A percentile compares a stretch with the other conserved stretches of the same genome.
phyloP scores from a whole-genome alignment of 2,888 invertebrate genomes.

The Lasioglossum figueresi region DNA sequence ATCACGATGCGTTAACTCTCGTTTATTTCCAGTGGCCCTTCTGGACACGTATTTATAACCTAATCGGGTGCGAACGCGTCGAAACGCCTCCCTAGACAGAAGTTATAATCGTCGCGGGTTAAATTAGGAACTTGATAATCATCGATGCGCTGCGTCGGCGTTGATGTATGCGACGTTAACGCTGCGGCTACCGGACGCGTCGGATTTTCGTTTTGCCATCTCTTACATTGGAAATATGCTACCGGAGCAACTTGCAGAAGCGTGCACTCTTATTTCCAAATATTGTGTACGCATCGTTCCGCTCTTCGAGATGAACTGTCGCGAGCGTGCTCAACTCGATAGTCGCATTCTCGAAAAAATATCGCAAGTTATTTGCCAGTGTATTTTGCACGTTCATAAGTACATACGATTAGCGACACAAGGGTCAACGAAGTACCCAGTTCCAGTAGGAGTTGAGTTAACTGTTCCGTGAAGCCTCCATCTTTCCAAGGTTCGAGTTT shows the following conservation, averaged over 20 bases:
- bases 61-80: conserved; percentile 62
- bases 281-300: no score
- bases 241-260: no score
- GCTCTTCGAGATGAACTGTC: no score
- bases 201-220: not conserved
- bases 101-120: conserved; percentile 38
- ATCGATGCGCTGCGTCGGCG: not conserved
- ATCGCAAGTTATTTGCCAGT: no score
- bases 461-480: not conserved
- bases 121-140: conserved; percentile 13
- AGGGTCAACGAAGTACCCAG: not conserved
- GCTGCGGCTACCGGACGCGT: not conserved
- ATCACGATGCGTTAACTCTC: conserved; percentile 67
- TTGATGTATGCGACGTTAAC: not conserved
- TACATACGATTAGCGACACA: not conserved
- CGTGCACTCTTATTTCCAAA: no score
- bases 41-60: conserved; percentile 66
- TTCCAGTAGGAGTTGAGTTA: not conserved
- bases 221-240: not conserved
- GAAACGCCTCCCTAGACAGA: conserved; percentile 20
- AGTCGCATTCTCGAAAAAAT: no score
- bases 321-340: no score
- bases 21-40: conserved; percentile 63
- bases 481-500: not conserved
- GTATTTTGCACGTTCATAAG: not conserved